phyloP scores from a whole-genome alignment of 2,797 vertebrate species.

The Aeoliscus strigatus region DNA sequence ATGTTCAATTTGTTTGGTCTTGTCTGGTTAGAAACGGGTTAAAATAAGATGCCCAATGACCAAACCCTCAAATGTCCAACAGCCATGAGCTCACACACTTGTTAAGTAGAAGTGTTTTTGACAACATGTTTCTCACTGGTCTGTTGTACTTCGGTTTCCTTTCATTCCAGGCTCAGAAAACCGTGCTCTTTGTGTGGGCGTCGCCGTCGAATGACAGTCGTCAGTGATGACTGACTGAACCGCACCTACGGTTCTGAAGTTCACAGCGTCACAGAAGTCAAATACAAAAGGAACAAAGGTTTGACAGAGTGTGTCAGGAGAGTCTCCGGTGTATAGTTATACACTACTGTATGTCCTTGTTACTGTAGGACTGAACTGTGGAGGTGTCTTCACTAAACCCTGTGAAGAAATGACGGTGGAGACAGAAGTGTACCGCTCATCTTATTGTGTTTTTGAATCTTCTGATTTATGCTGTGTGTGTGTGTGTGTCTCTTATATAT shows the following conservation, averaged over 20 bases:
- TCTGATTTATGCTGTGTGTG: too few relatives aligned
- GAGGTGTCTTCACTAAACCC: neutral
- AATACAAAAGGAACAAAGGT: conserved; percentile 11
- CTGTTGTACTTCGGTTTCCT: neutral
- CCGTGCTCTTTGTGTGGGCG: neutral
- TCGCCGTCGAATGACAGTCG: neutral
- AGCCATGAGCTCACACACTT: too few relatives aligned
- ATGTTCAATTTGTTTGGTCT: too few relatives aligned
- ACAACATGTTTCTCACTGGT: too few relatives aligned
- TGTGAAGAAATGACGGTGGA: too few relatives aligned
- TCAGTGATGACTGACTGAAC: neutral
- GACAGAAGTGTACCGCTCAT: neutral
- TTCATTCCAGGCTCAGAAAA: conserved; percentile 1
- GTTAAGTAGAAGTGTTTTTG: too few relatives aligned
- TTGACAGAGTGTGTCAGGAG: neutral
- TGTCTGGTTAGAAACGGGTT: too few relatives aligned
- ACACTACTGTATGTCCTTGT: neutral
- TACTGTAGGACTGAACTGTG: neutral
- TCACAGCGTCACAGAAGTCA: neutral
- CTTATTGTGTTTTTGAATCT: neutral
- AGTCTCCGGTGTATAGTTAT: conserved; percentile 7
- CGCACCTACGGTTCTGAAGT: neutral
- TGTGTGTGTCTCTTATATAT: too few relatives aligned
- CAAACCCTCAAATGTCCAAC: too few relatives aligned
- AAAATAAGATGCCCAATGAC: too few relatives aligned